These are phyloP conservation scores for Xenotilapia caudafasciata DNA, from an alignment of 2,113 vertebrate species.

Conservation along the genomic window DNA sequence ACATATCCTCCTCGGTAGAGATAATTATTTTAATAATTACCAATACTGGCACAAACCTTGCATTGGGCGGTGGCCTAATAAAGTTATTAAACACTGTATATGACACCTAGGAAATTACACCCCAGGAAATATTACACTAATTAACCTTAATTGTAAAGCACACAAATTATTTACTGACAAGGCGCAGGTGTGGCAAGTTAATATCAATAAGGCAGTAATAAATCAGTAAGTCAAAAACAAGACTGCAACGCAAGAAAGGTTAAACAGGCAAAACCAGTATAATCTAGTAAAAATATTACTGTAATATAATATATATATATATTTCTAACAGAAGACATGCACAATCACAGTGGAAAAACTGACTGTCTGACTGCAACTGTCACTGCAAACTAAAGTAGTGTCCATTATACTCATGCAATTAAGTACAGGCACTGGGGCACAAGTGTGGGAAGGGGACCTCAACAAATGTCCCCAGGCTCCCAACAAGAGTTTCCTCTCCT, in stretches of 20 bases:
- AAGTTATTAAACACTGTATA: background rate
- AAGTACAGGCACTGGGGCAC: background rate
- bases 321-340: background rate
- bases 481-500: background rate
- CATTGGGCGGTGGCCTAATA: background rate
- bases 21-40: background rate
- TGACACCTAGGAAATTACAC: background rate
- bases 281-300: background rate
- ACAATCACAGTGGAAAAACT: background rate
- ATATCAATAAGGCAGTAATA: background rate
- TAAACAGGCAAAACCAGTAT: background rate
- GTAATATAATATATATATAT: background rate
- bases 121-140: background rate
- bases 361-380: background rate
- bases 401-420: background rate
- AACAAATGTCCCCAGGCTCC: background rate
- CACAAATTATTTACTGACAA: background rate
- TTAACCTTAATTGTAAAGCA: background rate
- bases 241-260: background rate
- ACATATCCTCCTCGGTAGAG: background rate
- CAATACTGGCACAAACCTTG: background rate
- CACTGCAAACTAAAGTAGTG: background rate
- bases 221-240: background rate
- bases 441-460: background rate
- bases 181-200: background rate